Percentiles rank a stretch among this genome's conserved stretches.
These are phyloP conservation scores for Holacanthus passer DNA, from an alignment of 2,113 vertebrate species.

Conservation along the genomic window DNA sequence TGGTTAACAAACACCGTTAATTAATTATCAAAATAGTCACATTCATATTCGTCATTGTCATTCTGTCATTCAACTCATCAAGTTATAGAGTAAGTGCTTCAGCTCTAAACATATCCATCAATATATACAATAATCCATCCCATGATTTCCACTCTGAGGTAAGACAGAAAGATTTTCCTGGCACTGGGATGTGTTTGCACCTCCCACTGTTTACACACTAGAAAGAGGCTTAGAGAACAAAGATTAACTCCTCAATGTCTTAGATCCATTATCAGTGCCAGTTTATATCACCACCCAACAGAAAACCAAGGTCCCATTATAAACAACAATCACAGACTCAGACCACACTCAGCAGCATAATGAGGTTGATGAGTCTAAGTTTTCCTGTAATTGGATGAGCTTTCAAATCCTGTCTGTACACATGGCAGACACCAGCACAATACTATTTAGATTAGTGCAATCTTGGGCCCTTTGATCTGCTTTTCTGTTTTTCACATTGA, in stretches of 20 bases:
- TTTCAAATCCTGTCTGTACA: constrained; percentile 12
- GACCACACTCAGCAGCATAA: not conserved
- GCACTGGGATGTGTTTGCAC: not conserved
- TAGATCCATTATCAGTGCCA: not conserved
- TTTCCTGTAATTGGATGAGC: constrained; percentile 25
- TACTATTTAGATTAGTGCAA: not conserved
- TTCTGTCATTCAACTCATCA: too few relatives aligned
- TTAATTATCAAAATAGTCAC: too few relatives aligned
- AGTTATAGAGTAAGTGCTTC: not conserved
- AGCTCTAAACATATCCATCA: not conserved
- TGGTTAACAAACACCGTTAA: too few relatives aligned
- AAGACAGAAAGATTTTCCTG: not conserved
- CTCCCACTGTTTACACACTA: not conserved
- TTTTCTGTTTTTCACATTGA: not conserved
- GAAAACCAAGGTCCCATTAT: not conserved
- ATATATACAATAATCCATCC: not conserved
- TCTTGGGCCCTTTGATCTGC: not conserved
- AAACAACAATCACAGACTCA: constrained; percentile 15
- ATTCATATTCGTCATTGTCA: not conserved
- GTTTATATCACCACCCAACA: not conserved
- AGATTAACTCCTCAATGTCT: not conserved
- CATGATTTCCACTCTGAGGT: not conserved
- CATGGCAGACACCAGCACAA: not conserved
- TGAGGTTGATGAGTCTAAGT: not conserved
- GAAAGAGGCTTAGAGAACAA: not conserved